Conservation (phyloP, 1,140 invertebrate species). For the Aphelinus certus region DNA sequence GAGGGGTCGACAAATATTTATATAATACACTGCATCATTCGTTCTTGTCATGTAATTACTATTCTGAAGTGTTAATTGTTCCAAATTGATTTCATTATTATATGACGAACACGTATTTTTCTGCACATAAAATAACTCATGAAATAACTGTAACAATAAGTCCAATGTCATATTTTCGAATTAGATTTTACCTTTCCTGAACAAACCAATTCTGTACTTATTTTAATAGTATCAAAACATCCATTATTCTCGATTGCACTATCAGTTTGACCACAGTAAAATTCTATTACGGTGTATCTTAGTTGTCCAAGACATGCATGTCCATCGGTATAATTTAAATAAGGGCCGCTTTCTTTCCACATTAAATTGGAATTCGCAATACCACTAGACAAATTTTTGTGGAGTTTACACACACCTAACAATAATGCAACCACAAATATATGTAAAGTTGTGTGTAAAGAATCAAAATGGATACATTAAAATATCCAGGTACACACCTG, state of each 20-base stretch:
- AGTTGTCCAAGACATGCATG: constrained; percentile 51
- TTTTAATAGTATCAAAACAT: constrained; percentile 11
- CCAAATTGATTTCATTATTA: constrained; percentile 58
- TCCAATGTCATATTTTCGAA: background rate
- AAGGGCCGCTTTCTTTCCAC: constrained; percentile 64
- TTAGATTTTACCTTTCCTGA: constrained; percentile 4
- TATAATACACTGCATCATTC: constrained; percentile 54
- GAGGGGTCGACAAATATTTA: constrained; percentile 67
- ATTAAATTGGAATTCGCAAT: constrained; percentile 62
- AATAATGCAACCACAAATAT: constrained; percentile 8
- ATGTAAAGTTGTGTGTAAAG: constrained; percentile 22
- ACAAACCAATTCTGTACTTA: constrained; percentile 8
- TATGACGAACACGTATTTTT: constrained; percentile 44
- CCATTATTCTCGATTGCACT: background rate
- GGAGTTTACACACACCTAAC: constrained; percentile 52
- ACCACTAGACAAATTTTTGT: constrained; percentile 56
- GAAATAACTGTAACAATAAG: constrained; percentile 4
- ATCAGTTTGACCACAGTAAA: constrained; percentile 60
- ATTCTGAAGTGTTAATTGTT: constrained; percentile 58
- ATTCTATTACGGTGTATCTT: constrained; percentile 66
- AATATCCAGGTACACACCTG: constrained; percentile 43
- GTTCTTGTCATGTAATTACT: constrained; percentile 64
- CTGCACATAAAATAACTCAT: constrained; percentile 20
- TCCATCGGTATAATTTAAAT: constrained; percentile 67
- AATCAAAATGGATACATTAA: constrained; percentile 13